These are phyloP conservation scores for Lasioglossum malachurum DNA, from an alignment of 2,888 invertebrate genomes.

Conservation along the genomic window DNA sequence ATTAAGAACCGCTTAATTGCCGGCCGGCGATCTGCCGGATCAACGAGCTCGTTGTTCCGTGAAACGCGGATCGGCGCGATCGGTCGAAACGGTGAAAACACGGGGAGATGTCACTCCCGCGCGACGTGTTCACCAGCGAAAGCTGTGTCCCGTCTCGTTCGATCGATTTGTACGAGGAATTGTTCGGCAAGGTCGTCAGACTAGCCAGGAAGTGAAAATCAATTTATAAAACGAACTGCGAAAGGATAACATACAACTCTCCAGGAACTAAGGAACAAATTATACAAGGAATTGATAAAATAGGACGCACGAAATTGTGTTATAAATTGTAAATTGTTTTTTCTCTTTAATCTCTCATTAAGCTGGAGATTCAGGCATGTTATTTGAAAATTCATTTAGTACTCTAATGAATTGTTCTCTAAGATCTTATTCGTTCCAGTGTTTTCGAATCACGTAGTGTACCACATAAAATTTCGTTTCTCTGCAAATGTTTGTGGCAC, in stretches of 20 bases:
- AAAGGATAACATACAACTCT: no score
- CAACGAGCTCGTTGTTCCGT: conserved; percentile 14
- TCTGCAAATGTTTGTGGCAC: not conserved
- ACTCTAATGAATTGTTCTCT: not conserved
- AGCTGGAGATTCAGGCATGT: no score
- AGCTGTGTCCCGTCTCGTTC: not conserved
- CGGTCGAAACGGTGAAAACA: not conserved
- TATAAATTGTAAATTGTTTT: no score
- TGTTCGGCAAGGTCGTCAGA: not conserved
- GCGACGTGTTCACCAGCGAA: not conserved
- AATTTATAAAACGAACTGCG: no score
- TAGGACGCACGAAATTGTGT: no score
- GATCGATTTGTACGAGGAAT: not conserved
- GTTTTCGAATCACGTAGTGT: not conserved
- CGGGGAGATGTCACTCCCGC: not conserved
- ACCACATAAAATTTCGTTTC: not conserved
- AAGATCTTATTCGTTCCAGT: not conserved
- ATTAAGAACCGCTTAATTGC: conserved; percentile 23
- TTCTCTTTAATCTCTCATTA: no score
- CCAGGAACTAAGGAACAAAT: no score
- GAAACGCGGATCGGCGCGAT: not conserved
- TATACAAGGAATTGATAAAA: no score
- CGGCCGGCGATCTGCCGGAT: conserved; percentile 2
- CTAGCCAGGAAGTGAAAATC: not conserved
- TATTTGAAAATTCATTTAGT: no score